Conservation (phyloP, 1,140 invertebrate species). For the Acromyrmex charruanus region DNA sequence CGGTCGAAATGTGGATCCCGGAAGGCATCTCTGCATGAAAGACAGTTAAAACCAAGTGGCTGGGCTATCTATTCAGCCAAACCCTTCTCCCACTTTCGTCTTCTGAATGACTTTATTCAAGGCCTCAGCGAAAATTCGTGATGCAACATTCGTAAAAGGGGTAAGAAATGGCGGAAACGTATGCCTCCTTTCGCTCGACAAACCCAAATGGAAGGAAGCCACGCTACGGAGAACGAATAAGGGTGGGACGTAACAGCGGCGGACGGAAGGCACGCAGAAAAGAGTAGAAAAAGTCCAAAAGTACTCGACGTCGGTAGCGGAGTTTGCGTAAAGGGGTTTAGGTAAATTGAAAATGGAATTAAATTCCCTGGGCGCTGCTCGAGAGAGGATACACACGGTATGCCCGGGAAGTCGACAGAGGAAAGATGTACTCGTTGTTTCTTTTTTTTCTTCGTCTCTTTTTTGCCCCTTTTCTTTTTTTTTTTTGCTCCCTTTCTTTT, state of each 20-base stretch:
- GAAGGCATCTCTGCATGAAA: slow-evolving; percentile 41
- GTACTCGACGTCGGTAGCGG: slow-evolving; percentile 67
- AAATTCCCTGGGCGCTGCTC: slow-evolving; percentile 77
- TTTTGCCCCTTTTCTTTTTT: not conserved
- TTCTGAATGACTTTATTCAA: slow-evolving; percentile 33
- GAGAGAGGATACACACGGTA: slow-evolving; percentile 71
- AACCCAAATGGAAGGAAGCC: slow-evolving; percentile 49
- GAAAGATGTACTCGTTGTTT: slow-evolving; percentile 71
- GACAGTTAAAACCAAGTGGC: slow-evolving; percentile 56
- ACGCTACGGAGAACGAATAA: slow-evolving; percentile 3
- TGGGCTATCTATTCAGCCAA: not conserved
- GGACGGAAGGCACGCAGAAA: slow-evolving; percentile 36
- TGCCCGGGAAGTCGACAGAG: slow-evolving; percentile 64
- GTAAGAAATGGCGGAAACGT: slow-evolving; percentile 11
- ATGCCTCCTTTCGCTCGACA: slow-evolving; percentile 45
- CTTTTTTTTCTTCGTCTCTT: not conserved
- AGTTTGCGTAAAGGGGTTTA: slow-evolving; percentile 79
- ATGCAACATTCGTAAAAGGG: slow-evolving; percentile 44
- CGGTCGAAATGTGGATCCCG: slow-evolving; percentile 34
- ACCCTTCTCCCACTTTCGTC: not conserved
- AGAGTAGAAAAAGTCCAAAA: slow-evolving; percentile 64
- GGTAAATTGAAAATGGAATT: slow-evolving; percentile 83
- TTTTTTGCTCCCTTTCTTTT: not conserved
- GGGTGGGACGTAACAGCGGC: slow-evolving; percentile 3
- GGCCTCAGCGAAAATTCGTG: slow-evolving; percentile 31